Base-by-base conservation (phyloP, 2,888 invertebrate species). In the Lepidonotus clava region DNA sequence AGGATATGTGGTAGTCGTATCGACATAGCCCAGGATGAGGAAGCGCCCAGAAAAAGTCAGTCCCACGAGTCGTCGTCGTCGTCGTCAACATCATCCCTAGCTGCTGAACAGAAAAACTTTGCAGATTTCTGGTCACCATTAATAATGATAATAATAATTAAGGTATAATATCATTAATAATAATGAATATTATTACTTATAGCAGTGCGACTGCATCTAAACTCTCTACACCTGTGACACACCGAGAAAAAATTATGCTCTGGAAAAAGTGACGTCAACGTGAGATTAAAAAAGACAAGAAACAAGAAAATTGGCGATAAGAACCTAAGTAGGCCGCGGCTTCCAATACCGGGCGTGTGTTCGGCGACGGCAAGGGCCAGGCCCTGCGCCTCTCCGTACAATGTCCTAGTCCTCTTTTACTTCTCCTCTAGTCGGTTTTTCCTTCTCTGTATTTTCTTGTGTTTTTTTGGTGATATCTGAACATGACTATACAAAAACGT, bases 401-500 rank as follows among this genome's bases (percentile, higher is more conserved):
- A 11, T 46, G 8, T 46, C 18, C 18, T 46, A 38, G 71, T 71
- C 5, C n/a, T 56, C 71, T 71, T n/a, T 38, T 36, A 34, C 71
- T 56, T 56, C 24, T 56, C 24, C 24, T n/a, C n/a, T 56, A 56
- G n/a, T 56, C 5, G 5, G n/a, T 56, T 56, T 56, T 71, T 71
- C 18, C n/a, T 34, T 71, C 8, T 34, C 36, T 34, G 8, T 1
- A 38, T 71, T 11, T n/a, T 71, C 38, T 71, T 71, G 18, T 71
- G 18, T 5, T 34, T 34, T 71, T 36, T 71, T 14, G 71, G 71
- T 71, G 71, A 71, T 71, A 71, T 71, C 71, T 71, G 71, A 71
- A 71, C 71, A 71, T 71, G 71, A 80, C 80, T 80, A 80, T 80
- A 80, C 80, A 80, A 80, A 80, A 41, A 80, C 28, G 80, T 80